Percentiles rank a stretch among this genome's conserved stretches.
Evolutionary conservation across 2,113 vertebrate genomes (phyloP).

Genomic region (Poicephalus meyeri): DNA sequence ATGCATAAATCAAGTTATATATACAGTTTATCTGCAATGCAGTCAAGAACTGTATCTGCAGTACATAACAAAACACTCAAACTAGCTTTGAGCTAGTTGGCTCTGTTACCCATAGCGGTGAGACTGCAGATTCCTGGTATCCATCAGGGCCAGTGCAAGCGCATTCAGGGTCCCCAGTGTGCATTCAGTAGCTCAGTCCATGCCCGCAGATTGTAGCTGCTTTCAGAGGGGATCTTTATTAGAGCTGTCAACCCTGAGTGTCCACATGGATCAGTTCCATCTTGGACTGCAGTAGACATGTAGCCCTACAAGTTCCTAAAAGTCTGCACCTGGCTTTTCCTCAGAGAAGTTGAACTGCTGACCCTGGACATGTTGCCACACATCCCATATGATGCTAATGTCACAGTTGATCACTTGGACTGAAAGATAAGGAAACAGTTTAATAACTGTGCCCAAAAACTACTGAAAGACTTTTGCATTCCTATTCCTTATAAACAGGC

Average conservation of each 20-base stretch:
- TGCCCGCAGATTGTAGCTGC: background rate
- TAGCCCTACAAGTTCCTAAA: background rate
- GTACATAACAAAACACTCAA: background rate
- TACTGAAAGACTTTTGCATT: background rate
- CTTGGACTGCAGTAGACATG: background rate
- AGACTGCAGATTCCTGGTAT: background rate
- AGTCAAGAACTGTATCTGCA: constrained; percentile 1
- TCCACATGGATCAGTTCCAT: background rate
- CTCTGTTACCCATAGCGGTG: background rate
- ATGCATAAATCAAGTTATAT: background rate
- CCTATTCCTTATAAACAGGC: background rate
- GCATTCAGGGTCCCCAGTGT: background rate
- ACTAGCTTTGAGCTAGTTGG: background rate
- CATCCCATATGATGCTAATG: background rate
- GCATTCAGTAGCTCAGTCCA: background rate
- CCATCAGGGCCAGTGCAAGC: background rate
- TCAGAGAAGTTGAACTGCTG: background rate
- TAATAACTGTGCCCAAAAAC: background rate
- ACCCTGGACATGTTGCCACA: fast-evolving
- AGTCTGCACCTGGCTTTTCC: background rate
- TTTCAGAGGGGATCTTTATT: background rate
- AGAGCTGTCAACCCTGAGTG: background rate
- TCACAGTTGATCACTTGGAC: background rate
- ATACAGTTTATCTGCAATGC: constrained; percentile 35
- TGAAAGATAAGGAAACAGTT: background rate